phyloP scores from a whole-genome alignment of 2,888 invertebrate species.

The Eilema sororculum region DNA sequence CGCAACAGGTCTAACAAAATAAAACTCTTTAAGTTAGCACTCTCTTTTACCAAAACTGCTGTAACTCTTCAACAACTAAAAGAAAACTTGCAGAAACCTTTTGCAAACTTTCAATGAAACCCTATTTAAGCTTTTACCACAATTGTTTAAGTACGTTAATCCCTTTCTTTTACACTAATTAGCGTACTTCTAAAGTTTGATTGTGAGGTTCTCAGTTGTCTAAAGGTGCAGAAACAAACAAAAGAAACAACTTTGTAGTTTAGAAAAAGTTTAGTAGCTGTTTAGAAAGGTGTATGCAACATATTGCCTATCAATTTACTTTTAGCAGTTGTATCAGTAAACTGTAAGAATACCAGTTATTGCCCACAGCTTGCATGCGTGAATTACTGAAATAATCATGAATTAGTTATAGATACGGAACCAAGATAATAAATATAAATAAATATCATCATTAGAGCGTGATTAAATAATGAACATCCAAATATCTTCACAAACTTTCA shows the following conservation, averaged over 20 bases:
- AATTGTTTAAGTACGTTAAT: slow-evolving; percentile 24
- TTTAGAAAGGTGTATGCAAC: not conserved
- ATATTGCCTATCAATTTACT: not conserved
- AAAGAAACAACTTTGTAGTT: not conserved
- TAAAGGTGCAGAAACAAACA: slow-evolving; percentile 22
- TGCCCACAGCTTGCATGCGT: no score
- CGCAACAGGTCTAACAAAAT: not conserved
- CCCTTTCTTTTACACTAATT: slow-evolving; percentile 30
- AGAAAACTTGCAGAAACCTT: slow-evolving; percentile 7
- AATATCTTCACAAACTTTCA: no score
- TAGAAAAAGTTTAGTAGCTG: not conserved
- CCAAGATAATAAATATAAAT: no score
- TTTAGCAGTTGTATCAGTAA: no score
- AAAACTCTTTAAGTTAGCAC: no score
- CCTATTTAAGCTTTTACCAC: slow-evolving; percentile 14
- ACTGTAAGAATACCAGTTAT: no score
- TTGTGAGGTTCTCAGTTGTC: slow-evolving; percentile 27
- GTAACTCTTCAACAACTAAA: not conserved
- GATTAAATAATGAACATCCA: no score
- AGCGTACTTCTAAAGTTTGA: slow-evolving; percentile 26
- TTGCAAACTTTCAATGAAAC: slow-evolving; percentile 17
- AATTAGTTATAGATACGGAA: no score
- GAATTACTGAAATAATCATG: no score
- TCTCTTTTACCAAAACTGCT: not conserved
- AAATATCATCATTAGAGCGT: no score